Percentiles rank a stretch among this genome's conserved stretches.
phyloP scores from a whole-genome alignment of 1,140 invertebrate genomes.

The Zaprionus inermis region DNA sequence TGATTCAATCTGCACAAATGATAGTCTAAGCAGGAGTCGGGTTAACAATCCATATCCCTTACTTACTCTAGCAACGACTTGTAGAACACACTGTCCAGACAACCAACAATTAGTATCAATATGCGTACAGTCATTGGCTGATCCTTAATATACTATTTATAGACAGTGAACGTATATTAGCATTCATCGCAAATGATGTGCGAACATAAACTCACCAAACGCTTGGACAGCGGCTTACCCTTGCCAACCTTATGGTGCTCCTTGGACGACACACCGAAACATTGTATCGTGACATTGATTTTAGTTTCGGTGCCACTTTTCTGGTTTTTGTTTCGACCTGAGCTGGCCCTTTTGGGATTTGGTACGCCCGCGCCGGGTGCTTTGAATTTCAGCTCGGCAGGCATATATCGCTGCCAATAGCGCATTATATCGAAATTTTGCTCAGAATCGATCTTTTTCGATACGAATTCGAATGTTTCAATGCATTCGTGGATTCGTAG shows the following conservation, averaged over 20 bases:
- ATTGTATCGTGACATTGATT: conserved; percentile 36
- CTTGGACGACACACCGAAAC: conserved; percentile 42
- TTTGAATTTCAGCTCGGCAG: conserved; percentile 52
- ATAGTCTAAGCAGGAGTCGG: not conserved
- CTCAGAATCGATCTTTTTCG: conserved; percentile 49
- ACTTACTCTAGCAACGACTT: conserved; percentile 44
- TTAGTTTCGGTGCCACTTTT: conserved; percentile 21
- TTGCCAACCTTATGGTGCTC: conserved; percentile 67
- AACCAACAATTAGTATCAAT: conserved; percentile 57
- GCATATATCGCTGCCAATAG: conserved; percentile 51
- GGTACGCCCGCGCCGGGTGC: not conserved
- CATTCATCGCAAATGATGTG: not conserved
- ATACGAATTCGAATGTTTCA: conserved; percentile 38
- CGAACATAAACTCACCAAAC: conserved; percentile 29
- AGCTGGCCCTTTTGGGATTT: conserved; percentile 16
- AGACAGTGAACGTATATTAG: no score
- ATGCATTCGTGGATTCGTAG: conserved; percentile 41
- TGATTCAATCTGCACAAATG: conserved; percentile 22
- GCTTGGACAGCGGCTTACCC: conserved; percentile 38
- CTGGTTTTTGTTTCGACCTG: conserved; percentile 6
- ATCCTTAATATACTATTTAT: conserved; percentile 65
- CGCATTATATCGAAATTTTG: conserved; percentile 49
- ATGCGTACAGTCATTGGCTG: conserved; percentile 38
- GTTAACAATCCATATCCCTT: not conserved
- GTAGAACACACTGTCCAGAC: conserved; percentile 52